Conservation (phyloP, 2,888 invertebrate species). For the Archips xylosteana region DNA sequence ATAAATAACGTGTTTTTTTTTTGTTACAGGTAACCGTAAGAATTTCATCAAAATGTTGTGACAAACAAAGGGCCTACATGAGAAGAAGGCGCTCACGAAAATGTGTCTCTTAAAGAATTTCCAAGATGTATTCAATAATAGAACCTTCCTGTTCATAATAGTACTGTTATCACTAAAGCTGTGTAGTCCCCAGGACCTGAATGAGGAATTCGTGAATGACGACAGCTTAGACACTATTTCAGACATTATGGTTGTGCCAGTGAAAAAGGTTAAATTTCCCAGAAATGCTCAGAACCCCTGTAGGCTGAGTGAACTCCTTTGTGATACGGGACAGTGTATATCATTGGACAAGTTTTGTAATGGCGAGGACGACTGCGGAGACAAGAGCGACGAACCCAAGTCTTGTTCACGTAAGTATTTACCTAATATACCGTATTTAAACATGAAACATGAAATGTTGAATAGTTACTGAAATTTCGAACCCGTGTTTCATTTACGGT, state of each 20-base stretch:
- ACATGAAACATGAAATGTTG: slow-evolving; percentile 2
- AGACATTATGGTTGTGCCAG: slow-evolving; percentile 64
- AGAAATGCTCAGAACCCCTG: slow-evolving; percentile 74
- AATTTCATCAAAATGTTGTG: slow-evolving; percentile 64
- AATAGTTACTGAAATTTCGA: slow-evolving; percentile 4
- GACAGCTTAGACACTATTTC: slow-evolving; percentile 66
- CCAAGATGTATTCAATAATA: slow-evolving; percentile 68
- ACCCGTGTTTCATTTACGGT: not conserved
- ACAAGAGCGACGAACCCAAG: slow-evolving; percentile 91
- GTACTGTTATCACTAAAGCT: slow-evolving; percentile 75
- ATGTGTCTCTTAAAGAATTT: slow-evolving; percentile 73
- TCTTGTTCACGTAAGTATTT: slow-evolving; percentile 91
- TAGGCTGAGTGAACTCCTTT: slow-evolving; percentile 86
- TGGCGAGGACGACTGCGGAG: slow-evolving; percentile 91
- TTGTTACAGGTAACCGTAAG: slow-evolving; percentile 65
- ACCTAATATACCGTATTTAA: not conserved
- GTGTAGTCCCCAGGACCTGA: slow-evolving; percentile 78
- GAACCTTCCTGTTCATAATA: slow-evolving; percentile 77
- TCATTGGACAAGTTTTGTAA: slow-evolving; percentile 91
- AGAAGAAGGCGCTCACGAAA: slow-evolving; percentile 54
- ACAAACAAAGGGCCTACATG: slow-evolving; percentile 54
- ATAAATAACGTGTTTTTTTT: slow-evolving; percentile 24
- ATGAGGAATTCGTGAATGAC: slow-evolving; percentile 75
- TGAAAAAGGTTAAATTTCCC: slow-evolving; percentile 66
- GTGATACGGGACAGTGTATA: slow-evolving; percentile 89